Base-by-base conservation (phyloP, 2,797 vertebrate species). In the Lates japonicus region DNA sequence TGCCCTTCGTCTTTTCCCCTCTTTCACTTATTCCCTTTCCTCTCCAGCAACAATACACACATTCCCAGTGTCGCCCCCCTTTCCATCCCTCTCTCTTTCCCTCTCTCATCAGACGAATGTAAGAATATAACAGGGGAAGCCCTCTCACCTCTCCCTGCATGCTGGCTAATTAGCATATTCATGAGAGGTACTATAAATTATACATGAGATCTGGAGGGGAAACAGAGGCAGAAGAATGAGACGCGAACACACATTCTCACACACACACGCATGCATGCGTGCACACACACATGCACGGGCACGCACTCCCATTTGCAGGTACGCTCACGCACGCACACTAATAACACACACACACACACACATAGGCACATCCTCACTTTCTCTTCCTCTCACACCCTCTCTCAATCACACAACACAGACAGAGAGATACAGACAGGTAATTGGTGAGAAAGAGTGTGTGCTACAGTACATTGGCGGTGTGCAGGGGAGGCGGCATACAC, bases 91-190 rank as follows among this genome's bases (percentile, higher is more conserved):
- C 70, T 39, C 76, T 75, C 62, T 70, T 82, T 85, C 80, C 55
- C 87, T 79, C 81, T 85, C 93, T 91, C 94, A 94, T 95, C 94
- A 95, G 93, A 91, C 83, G 84, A 91, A 94, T 89, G 94, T 94
- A 94, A 95, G 95, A 95, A 96, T 94, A 95, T 94, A 95, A 95
- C 92, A 95, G 94, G 95, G 95, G 93, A 96, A 96, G 94, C 95
- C 95, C 95, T 95, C 95, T 96, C 95, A 96, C 95, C 95, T 95
- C 93, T 94, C 93, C 88, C 94, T 94, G 95, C 93, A 94, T 88
- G 91, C 90, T 69, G 90, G 51, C 89, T 90, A 88, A 95, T 96
- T 95, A 95, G 93, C 95, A 96, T 96, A 96, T 96, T 96, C 94
- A 96, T 96, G 95, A 95, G 91, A 70, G 76, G 68, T 0, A 0